Conservation (phyloP, 2,888 invertebrate genomes). For the Platynereis dumerilii region DNA sequence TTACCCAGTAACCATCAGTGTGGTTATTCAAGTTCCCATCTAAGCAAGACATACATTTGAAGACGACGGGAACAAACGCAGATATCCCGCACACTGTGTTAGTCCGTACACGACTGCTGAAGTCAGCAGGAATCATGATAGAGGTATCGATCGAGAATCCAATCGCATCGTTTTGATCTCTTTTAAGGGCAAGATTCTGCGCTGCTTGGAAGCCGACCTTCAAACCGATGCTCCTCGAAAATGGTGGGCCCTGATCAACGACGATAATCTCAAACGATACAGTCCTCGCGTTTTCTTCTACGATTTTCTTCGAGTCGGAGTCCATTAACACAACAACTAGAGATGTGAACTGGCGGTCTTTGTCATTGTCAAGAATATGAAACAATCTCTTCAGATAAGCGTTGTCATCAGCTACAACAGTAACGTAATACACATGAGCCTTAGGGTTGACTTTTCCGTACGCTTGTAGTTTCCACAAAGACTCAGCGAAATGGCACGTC, state of each 20-base stretch:
- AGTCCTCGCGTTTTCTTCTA: background rate
- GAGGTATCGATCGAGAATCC: conserved; percentile 2
- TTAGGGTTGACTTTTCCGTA: background rate
- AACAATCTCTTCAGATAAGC: conserved; percentile 1
- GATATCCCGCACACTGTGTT: conserved; percentile 2
- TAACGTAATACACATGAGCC: conserved; percentile 2
- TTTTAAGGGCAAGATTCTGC: background rate
- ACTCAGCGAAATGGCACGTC: conserved; percentile 4
- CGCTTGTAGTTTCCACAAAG: background rate
- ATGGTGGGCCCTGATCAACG: background rate
- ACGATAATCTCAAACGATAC: background rate
- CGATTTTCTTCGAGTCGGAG: background rate
- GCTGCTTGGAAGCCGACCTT: background rate
- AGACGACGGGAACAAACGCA: background rate
- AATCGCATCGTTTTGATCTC: background rate
- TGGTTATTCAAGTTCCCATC: background rate
- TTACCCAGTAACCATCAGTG: conserved; percentile 4
- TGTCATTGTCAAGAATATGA: background rate
- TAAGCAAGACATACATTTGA: conserved; percentile 3
- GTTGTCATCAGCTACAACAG: background rate
- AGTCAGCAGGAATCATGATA: background rate
- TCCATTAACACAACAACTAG: conserved; percentile 1
- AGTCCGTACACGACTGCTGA: background rate
- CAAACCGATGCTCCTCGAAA: conserved; percentile 3
- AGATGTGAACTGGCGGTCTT: background rate